phyloP scores from a whole-genome alignment of 2,888 invertebrate species.

The Opisthograptis luteolata region DNA sequence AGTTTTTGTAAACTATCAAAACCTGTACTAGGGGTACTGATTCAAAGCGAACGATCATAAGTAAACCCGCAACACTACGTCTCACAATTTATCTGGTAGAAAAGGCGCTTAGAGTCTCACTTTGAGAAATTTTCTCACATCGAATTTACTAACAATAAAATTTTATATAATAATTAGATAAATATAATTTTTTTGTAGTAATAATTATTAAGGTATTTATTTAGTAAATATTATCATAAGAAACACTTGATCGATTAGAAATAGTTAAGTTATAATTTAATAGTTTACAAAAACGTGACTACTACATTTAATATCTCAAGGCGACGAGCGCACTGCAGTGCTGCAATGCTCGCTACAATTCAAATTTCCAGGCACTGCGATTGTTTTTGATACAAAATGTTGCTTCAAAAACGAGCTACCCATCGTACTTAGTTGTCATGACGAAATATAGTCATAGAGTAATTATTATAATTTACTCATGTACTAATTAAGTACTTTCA shows the following conservation, averaged over 20 bases:
- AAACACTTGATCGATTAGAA: slow-evolving; percentile 11
- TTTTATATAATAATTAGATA: neutral
- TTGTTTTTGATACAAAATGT: too few species aligned
- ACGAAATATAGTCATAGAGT: too few species aligned
- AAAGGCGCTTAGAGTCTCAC: neutral
- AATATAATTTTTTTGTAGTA: slow-evolving; percentile 1
- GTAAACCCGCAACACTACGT: neutral
- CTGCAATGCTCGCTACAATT: too few species aligned
- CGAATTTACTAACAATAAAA: neutral
- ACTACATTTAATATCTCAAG: neutral
- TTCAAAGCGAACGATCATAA: too few species aligned
- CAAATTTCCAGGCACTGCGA: too few species aligned
- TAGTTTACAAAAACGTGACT: neutral
- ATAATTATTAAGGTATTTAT: slow-evolving; percentile 5
- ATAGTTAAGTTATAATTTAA: neutral
- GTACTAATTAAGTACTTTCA: too few species aligned
- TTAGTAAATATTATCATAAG: slow-evolving; percentile 11
- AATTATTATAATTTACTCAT: too few species aligned
- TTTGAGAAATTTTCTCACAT: neutral
- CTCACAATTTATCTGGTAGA: neutral
- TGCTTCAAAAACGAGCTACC: too few species aligned
- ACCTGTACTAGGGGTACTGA: too few species aligned
- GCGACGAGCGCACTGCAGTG: too few species aligned
- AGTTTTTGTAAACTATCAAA: too few species aligned
- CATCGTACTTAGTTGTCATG: too few species aligned